Conservation (phyloP, 2,888 invertebrate species). For the Brassicogethes aeneus region DNA sequence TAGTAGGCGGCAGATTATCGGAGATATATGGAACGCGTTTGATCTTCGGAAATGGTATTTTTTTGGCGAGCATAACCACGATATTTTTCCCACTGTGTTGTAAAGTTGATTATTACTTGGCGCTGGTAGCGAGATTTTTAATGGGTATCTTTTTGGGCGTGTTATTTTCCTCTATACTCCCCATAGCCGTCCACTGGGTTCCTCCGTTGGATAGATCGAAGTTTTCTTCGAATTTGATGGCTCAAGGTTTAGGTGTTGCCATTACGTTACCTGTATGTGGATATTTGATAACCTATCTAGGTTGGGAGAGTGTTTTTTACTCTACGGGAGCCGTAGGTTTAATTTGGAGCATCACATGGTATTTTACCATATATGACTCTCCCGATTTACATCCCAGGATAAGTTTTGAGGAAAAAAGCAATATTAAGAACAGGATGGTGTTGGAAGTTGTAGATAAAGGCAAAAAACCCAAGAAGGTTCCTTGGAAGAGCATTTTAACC, state of each 20-base stretch:
- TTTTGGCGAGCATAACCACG: conserved; percentile 1
- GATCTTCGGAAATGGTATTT: conserved; percentile 3
- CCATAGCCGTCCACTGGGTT: conserved; percentile 7
- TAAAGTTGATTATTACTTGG: neutral
- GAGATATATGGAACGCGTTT: conserved; percentile 6
- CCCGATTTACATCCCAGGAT: conserved; percentile 75
- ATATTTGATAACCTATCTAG: conserved; percentile 27
- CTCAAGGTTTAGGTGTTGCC: conserved; percentile 7
- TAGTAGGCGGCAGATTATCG: conserved; percentile 8
- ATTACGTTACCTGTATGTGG: conserved; percentile 7
- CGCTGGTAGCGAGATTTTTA: neutral
- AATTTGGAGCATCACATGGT: conserved; percentile 73
- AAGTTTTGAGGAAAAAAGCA: conserved; percentile 49
- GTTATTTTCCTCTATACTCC: conserved; percentile 2
- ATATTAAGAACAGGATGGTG: neutral
- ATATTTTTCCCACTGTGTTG: neutral
- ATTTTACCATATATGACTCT: conserved; percentile 66
- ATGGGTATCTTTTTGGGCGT: conserved; percentile 2
- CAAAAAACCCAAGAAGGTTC: conserved; percentile 41
- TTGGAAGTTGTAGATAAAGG: conserved; percentile 37
- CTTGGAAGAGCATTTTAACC: conserved; percentile 58
- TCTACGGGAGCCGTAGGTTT: conserved; percentile 65
- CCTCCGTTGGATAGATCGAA: conserved; percentile 5
- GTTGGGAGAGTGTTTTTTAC: conserved; percentile 85
- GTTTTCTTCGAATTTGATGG: conserved; percentile 7